Evolutionary conservation across 2,888 invertebrate genomes (phyloP).

Genomic region (Leptinotarsa juncta): DNA sequence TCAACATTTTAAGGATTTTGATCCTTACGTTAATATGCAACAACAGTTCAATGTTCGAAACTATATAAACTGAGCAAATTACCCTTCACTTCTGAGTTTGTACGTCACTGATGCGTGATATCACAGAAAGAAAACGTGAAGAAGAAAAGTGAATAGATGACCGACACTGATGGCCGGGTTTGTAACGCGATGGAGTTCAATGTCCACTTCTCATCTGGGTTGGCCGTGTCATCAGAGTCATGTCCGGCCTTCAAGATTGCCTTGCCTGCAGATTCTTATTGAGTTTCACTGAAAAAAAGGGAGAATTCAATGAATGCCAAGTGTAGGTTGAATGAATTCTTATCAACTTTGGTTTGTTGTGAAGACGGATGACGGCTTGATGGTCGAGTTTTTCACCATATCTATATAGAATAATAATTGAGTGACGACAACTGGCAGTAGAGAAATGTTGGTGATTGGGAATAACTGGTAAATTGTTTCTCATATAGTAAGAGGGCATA

Average conservation of each 20-base stretch:
- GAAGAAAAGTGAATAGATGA: constrained; percentile 41
- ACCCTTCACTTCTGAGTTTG: not conserved
- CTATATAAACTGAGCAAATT: no score
- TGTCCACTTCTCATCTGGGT: constrained; percentile 46
- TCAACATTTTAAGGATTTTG: no score
- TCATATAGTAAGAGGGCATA: no score
- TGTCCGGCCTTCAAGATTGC: constrained; percentile 41
- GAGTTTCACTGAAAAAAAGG: constrained; percentile 2
- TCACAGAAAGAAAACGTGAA: not conserved
- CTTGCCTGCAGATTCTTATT: constrained; percentile 38
- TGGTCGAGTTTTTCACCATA: not conserved
- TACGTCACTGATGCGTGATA: not conserved
- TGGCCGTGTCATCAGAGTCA: constrained; percentile 45
- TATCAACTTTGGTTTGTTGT: not conserved
- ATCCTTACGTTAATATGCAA: no score
- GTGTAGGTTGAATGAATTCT: not conserved
- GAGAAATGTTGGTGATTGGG: no score
- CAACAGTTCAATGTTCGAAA: no score
- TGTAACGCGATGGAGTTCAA: constrained; percentile 29
- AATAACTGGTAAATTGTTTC: no score
- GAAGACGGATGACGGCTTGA: not conserved
- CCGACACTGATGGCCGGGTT: constrained; percentile 42
- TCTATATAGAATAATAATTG: no score
- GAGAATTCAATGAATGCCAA: constrained; percentile 18
- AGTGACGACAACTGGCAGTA: no score